These are phyloP conservation scores for Carassius auratus DNA, from an alignment of 2,113 vertebrate genomes.

Conservation along the genomic window DNA sequence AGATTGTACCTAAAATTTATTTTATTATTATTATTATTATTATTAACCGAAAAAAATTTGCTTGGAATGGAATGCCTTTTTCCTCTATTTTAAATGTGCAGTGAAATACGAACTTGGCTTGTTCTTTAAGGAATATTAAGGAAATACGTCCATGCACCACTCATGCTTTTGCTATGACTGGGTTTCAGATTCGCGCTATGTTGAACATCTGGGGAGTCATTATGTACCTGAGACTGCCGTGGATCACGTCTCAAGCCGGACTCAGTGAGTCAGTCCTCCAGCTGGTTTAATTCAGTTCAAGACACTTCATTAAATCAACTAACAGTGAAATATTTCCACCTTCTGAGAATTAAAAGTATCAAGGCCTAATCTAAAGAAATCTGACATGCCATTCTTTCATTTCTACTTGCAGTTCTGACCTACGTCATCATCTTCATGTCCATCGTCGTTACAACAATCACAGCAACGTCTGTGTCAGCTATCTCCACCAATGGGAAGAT, in stretches of 20 bases:
- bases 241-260: constrained; percentile 77
- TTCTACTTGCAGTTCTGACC: constrained; percentile 69
- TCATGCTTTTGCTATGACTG: not conserved
- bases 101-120: not conserved
- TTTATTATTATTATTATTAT: too few species aligned
- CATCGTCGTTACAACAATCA: constrained; percentile 70
- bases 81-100: not conserved
- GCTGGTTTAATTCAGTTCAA: not conserved
- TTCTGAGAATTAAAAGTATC: not conserved
- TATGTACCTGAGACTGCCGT: constrained; percentile 74
- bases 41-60: not conserved
- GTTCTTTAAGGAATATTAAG: not conserved
- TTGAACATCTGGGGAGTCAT: constrained; percentile 78
- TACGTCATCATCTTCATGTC: constrained; percentile 77
- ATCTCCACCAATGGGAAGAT: constrained; percentile 79
- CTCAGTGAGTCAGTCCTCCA: constrained; percentile 66
- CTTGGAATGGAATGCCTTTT: not conserved
- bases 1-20: not conserved
- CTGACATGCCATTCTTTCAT: not conserved
- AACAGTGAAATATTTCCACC: not conserved
- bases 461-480: constrained; percentile 76
- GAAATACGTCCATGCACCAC: not conserved
- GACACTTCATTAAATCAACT: too few species aligned
- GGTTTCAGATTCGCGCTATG: constrained; percentile 75
- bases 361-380: not conserved